These are phyloP conservation scores for Pseudonaja textilis DNA, from an alignment of 2,113 vertebrate species.

Conservation along the genomic window DNA sequence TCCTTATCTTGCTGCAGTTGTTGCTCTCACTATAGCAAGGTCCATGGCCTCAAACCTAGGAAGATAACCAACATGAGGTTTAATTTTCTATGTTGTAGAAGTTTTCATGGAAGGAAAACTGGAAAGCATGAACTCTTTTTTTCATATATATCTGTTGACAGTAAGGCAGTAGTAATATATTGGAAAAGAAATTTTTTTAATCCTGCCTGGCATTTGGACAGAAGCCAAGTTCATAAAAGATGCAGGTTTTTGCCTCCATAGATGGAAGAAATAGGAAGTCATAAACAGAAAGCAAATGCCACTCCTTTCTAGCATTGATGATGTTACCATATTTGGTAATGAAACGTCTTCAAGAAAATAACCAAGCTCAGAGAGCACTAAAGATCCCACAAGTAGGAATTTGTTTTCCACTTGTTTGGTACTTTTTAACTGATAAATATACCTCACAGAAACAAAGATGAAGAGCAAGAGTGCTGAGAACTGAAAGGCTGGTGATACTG, in stretches of 20 bases:
- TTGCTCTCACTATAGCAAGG: not conserved
- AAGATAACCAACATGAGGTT: slow-evolving; percentile 5
- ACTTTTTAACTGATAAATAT: not conserved
- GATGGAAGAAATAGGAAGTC: not conserved
- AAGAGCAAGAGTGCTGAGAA: not conserved
- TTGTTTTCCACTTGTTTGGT: not conserved
- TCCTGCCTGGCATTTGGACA: not conserved
- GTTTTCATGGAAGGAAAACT: not conserved
- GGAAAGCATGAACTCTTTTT: not conserved
- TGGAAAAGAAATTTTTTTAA: not conserved
- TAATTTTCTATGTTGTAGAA: slow-evolving; percentile 5
- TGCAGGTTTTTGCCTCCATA: not conserved
- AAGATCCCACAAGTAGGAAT: not conserved
- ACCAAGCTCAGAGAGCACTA: not conserved
- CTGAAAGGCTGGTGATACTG: not conserved
- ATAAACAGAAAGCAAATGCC: not conserved
- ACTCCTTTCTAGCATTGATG: not conserved
- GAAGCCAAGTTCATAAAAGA: not conserved
- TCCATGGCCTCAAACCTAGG: not conserved
- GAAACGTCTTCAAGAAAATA: not conserved
- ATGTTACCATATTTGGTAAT: not conserved
- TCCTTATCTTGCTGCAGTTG: not conserved
- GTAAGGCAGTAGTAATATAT: not conserved
- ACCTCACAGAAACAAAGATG: not conserved
- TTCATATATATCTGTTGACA: not conserved